Evolutionary conservation across 2,888 invertebrate genomes (phyloP), one percentile per base, ranked within the genome.

Genomic region (Taphrorychus bicolor): DNA sequence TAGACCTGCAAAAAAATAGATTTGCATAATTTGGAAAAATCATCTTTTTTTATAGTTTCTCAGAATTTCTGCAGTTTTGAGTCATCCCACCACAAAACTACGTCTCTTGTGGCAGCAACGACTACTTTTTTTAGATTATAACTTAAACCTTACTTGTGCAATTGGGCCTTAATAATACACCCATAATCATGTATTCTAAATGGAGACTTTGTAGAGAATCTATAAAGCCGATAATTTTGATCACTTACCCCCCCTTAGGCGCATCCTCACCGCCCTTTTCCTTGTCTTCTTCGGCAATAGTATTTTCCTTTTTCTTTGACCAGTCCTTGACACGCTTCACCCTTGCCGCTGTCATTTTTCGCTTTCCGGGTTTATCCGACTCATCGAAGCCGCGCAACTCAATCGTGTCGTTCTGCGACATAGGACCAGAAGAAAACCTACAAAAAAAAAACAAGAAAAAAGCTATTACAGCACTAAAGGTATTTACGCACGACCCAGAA

Each of bases 341-440:
- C 0, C 83, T 82, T 3, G 83, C 78, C 1, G 83, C 81, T 60
- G 81, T 80, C 70, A 83, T 83, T 70, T 84, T 84, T 67, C 78
- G 78, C 59, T 70, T 72, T 54, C 66, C 68, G 70, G 79, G 79
- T 72, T 91, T 83, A 0, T 89, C 88, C 71, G 80, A 77, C 68
- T 92, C 94, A 76, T 97, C 95, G 83, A 97, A 97, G 16, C 97
- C 97, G 53, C 92, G 90, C 74, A 97, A 84, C 82, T 97, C 97
- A 76, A 97, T 97, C 40, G 94, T 95, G 76, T 97, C 97, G 77
- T 90, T 85, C 80, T 95, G 93, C 69, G 95, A 95, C 69, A 92
- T 91, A 51, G 97, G 97, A 49, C 96, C 97, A 68, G 91, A 91
- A 76, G 91, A 92, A 78, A 91, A 92, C 89, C 97, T 76, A 9